phyloP scores from a whole-genome alignment of 2,797 vertebrate genomes.

The Xyrichtys novacula region DNA sequence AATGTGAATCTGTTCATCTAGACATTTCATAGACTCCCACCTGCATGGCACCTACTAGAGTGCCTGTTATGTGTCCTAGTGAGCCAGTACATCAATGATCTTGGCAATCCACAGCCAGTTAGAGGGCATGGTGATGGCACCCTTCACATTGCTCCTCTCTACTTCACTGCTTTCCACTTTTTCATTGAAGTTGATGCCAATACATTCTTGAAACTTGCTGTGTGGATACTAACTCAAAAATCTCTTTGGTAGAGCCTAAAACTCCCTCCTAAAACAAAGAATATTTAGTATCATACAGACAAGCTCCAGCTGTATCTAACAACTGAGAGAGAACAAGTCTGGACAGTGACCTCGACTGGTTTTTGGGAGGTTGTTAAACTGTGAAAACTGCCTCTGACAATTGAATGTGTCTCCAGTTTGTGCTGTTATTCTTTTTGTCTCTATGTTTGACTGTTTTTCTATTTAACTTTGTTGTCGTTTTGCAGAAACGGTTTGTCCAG shows the following conservation, averaged over 20 bases:
- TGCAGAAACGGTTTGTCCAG: conserved; percentile 95
- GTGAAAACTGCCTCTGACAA: background rate
- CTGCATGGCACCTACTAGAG: background rate
- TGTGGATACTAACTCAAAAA: background rate
- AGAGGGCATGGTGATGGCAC: background rate
- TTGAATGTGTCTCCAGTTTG: background rate
- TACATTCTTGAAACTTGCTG: too few relatives aligned
- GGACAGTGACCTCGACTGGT: background rate
- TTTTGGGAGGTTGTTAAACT: background rate
- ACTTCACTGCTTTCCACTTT: background rate
- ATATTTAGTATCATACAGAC: background rate
- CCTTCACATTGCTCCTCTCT: background rate
- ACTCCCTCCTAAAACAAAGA: background rate
- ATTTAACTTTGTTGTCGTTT: conserved; percentile 40
- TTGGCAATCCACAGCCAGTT: background rate
- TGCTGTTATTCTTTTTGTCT: background rate
- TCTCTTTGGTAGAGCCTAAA: background rate
- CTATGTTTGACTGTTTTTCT: background rate
- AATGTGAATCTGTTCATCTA: background rate
- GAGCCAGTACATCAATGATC: too few relatives aligned
- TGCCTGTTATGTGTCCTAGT: too few relatives aligned
- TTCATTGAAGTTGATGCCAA: too few relatives aligned
- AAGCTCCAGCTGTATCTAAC: background rate
- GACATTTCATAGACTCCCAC: background rate
- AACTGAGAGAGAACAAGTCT: background rate